Conservation (phyloP, 2,113 vertebrate genomes). For the Lycocorax pyrrhopterus region DNA sequence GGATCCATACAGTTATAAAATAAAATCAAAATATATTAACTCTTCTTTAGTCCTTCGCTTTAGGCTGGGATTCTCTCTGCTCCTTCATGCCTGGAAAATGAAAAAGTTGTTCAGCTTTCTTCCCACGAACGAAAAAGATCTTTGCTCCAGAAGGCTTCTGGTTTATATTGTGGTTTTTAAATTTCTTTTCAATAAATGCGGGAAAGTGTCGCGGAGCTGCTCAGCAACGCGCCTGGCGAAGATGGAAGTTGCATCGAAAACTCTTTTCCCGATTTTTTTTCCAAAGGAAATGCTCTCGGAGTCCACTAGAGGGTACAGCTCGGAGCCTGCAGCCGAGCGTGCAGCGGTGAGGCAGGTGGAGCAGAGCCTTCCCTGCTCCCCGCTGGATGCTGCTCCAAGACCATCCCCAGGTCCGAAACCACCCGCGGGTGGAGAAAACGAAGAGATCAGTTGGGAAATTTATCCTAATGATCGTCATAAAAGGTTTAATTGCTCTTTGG, state of each 20-base stretch:
- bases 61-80: background rate
- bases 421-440: background rate
- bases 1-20: background rate
- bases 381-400: background rate
- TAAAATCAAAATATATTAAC: background rate
- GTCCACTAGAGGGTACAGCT: slow-evolving; percentile 43
- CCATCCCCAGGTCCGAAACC: background rate
- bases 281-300: background rate
- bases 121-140: background rate
- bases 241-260: background rate
- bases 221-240: fast-evolving
- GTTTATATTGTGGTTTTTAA: fast-evolving
- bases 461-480: fast-evolving
- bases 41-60: background rate
- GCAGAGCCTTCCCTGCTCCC: background rate
- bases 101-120: background rate
- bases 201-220: fast-evolving
- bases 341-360: background rate
- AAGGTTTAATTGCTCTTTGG: background rate
- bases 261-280: background rate
- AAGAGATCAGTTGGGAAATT: fast-evolving
- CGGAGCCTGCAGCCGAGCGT: background rate
- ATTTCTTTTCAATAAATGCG: background rate
- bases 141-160: background rate
- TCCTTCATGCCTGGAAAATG: background rate